These are phyloP conservation scores for Prorops nasuta DNA, from an alignment of 1,140 invertebrate species.

Conservation along the genomic window DNA sequence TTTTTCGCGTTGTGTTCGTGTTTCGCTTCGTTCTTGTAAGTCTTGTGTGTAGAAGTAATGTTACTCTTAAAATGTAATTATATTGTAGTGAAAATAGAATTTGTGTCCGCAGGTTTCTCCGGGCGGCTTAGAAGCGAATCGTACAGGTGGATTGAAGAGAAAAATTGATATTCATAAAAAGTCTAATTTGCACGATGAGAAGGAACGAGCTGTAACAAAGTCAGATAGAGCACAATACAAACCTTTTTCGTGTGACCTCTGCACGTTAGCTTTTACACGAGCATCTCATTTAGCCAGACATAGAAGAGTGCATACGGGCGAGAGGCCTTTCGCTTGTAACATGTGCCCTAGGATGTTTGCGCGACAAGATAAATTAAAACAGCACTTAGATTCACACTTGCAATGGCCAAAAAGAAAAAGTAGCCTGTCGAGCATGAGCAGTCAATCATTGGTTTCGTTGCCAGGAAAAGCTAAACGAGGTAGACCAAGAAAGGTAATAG, in stretches of 20 bases:
- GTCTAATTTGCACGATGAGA: conserved; percentile 11
- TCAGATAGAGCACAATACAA: conserved; percentile 41
- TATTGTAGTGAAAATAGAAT: too few relatives aligned
- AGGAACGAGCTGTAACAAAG: conserved; percentile 14
- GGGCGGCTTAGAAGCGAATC: too few relatives aligned
- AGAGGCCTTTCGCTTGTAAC: conserved; percentile 60
- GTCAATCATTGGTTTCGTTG: conserved; percentile 4
- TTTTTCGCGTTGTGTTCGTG: too few relatives aligned
- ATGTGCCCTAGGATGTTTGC: conserved; percentile 69
- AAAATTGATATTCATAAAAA: conserved; percentile 16
- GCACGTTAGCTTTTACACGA: conserved; percentile 58
- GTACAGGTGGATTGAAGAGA: conserved; percentile 21
- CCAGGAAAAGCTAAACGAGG: conserved; percentile 42
- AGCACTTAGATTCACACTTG: conserved; percentile 58
- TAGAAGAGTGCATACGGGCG: conserved; percentile 64
- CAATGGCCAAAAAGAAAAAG: conserved; percentile 45
- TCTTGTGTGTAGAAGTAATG: too few relatives aligned
- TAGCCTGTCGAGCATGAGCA: conserved; percentile 13
- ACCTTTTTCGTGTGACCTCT: conserved; percentile 56
- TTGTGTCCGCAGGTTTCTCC: too few relatives aligned
- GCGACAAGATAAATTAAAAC: conserved; percentile 59
- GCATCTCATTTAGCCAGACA: conserved; percentile 76
- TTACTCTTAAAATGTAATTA: too few relatives aligned
- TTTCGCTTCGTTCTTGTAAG: too few relatives aligned
- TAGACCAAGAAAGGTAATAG: conserved; percentile 42